Base-by-base conservation (phyloP, 2,797 vertebrate genomes). In the Amblyraja radiata region DNA sequence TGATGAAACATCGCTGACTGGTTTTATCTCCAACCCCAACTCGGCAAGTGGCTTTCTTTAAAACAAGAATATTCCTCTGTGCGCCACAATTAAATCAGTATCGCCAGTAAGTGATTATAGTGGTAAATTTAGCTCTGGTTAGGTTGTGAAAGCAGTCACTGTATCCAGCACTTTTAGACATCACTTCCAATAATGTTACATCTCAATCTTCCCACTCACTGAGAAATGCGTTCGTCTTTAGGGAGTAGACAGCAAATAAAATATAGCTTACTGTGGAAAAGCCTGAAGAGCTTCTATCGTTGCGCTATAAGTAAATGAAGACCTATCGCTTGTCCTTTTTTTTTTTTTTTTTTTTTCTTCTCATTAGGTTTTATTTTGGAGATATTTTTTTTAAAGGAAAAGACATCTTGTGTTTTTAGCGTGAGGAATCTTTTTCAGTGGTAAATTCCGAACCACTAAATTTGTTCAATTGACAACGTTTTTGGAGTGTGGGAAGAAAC, bases 81-180 rank as follows among this genome's bases (percentile, higher is more conserved):
- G 76, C 7, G 6, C 36, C 58, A 94, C 95, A 94, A 94, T 95
- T 95, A 95, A 93, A 93, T 18, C 88, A 93, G 93, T 76, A 93
- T 79, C 93, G 93, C 94, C 39, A 93, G 93, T 90, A 93, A 65
- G 80, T 93, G 93, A 93, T 93, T 91, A 93, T 93, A 77, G 93
- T 93, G 95, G 96, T 96, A 96, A 96, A 95, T 96, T 96, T 95
- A 94, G 93, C 84, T 93, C 71, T 25, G 36, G 39, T 28, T 92
- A 93, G 96, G 96, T 97, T 96, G 96, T 94, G 94, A 94, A 96
- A 94, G 95, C 96, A 96, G 95, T 96, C 95, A 94, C 94, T 95
- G 95, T 96, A 97, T 97, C 96, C 96, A 95, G 95, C 96, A 96
- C 96, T 97, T 97, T 96, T 96, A 96, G 95, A 95, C 96, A 96